Evolutionary conservation across 2,888 invertebrate species (phyloP), one percentile per base, ranked within the genome.

Genomic region (Cerceris ruficornis): DNA sequence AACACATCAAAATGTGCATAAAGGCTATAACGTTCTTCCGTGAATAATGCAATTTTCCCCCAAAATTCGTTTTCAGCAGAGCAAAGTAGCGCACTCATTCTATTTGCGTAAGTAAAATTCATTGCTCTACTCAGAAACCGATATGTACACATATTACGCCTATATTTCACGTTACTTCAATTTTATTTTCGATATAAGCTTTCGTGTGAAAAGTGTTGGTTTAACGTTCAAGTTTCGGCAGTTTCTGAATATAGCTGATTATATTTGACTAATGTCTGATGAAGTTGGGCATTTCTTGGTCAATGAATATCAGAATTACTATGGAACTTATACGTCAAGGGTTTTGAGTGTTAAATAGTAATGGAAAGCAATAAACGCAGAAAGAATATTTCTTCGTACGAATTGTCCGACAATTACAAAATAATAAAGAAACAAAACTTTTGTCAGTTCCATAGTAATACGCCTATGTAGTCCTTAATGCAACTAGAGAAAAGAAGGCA

Each of bases 211-310:
- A 11, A 43, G 13, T 17, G 52, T 9, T 11, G 46, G 9, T 7
- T 17, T 7, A 46, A 43, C 28, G 6, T 50, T 11, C 13, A 60
- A 57, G 14, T 28, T 15, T 42, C 43, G 57, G 13, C 52, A 67
- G 58, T 80, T 79, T 80, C 59, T 67, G 80, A 79, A 79, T 70
- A 79, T 61, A 75, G 59, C 62, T 62, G 14, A 67, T 58, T n/a
- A 49, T 62, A 15, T 52, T 66, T 50, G 49, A 72, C 64, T 65
- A 73, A 61, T 58, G 61, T 71, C 81, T 69, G 57, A 69, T 66
- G 46, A 49, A 67, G 84, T 91, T 91, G 91, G 92, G 91, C 91
- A 92, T 91, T 91, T 88, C 88, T 91, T 92, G 90, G 92, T 91
- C 89, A 87, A 81, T 81, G 76, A 75, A 73, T 75, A 80, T 73